Percentiles rank a stretch among this genome's conserved stretches.
Conservation (phyloP, 1,140 invertebrate genomes). For the Tetranychus urticae region DNA sequence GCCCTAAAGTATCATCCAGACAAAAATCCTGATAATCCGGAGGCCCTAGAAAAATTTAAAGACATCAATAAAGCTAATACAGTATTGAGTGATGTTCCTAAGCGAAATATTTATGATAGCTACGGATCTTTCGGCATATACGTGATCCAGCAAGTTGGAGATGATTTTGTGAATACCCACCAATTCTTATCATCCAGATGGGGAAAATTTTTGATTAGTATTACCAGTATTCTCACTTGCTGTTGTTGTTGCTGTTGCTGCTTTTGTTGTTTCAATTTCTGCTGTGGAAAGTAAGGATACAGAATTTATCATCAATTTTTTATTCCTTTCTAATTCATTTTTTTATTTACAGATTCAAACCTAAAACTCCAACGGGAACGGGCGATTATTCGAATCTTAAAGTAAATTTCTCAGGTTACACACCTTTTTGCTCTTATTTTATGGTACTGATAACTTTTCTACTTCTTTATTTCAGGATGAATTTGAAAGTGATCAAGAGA, state of each 20-base stretch:
- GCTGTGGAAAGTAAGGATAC: slow-evolving; percentile 64
- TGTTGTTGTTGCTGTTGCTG: slow-evolving; percentile 80
- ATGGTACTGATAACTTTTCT: too few relatives aligned
- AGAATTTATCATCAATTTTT: neutral
- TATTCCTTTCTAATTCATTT: neutral
- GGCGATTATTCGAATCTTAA: neutral
- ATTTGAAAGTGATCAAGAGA: too few relatives aligned
- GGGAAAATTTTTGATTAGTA: slow-evolving; percentile 69
- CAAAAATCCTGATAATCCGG: slow-evolving; percentile 16
- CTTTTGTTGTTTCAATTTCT: slow-evolving; percentile 88
- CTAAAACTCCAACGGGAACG: slow-evolving; percentile 42
- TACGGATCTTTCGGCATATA: slow-evolving; percentile 80
- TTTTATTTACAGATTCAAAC: slow-evolving; percentile 27
- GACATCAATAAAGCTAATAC: slow-evolving; percentile 72
- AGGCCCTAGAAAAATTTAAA: slow-evolving; percentile 36
- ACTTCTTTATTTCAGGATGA: too few relatives aligned
- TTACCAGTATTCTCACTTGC: slow-evolving; percentile 65
- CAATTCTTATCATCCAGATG: neutral
- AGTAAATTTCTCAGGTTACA: neutral
- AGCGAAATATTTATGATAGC: slow-evolving; percentile 84
- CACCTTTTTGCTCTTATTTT: too few relatives aligned
- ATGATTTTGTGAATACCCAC: slow-evolving; percentile 38
- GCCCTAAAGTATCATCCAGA: slow-evolving; percentile 21
- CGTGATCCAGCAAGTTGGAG: slow-evolving; percentile 80
- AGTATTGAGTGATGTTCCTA: slow-evolving; percentile 65